phyloP scores from a whole-genome alignment of 1,140 invertebrate genomes.

The Drosophila guanche region DNA sequence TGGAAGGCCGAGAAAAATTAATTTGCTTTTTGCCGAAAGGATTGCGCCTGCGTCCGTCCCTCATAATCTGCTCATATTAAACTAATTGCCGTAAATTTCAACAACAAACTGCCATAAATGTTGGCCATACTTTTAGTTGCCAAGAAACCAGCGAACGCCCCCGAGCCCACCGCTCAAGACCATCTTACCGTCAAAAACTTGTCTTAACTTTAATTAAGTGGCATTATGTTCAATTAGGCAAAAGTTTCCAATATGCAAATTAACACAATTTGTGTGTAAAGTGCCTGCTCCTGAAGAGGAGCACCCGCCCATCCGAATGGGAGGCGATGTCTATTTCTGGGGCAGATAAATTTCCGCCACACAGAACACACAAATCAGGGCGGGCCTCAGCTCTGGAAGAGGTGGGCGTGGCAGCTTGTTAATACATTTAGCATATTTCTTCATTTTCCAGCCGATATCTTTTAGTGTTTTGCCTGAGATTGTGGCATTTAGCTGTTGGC shows the following conservation, averaged over 20 bases:
- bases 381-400: slow-evolving; percentile 2
- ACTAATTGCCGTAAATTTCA: slow-evolving; percentile 67
- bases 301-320: not conserved
- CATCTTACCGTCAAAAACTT: slow-evolving; percentile 54
- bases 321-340: slow-evolving; percentile 36
- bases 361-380: slow-evolving; percentile 66
- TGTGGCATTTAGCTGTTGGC: not conserved
- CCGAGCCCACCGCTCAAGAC: slow-evolving; percentile 1
- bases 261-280: slow-evolving; percentile 71
- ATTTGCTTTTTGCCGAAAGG: slow-evolving; percentile 34
- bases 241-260: slow-evolving; percentile 80
- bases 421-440: slow-evolving; percentile 39
- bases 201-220: slow-evolving; percentile 79
- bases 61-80: slow-evolving; percentile 60
- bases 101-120: slow-evolving; percentile 71
- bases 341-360: slow-evolving; percentile 59
- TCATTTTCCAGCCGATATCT: not conserved
- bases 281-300: slow-evolving; percentile 5
- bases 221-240: slow-evolving; percentile 81
- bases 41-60: slow-evolving; percentile 20
- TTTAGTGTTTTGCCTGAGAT: not conserved
- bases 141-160: slow-evolving; percentile 31
- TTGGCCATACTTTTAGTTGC: slow-evolving; percentile 52
- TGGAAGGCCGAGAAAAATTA: slow-evolving; percentile 29
- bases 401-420: slow-evolving; percentile 31